Evolutionary conservation across 2,113 vertebrate species (phyloP).

Genomic region (Paedocypris sp.): DNA sequence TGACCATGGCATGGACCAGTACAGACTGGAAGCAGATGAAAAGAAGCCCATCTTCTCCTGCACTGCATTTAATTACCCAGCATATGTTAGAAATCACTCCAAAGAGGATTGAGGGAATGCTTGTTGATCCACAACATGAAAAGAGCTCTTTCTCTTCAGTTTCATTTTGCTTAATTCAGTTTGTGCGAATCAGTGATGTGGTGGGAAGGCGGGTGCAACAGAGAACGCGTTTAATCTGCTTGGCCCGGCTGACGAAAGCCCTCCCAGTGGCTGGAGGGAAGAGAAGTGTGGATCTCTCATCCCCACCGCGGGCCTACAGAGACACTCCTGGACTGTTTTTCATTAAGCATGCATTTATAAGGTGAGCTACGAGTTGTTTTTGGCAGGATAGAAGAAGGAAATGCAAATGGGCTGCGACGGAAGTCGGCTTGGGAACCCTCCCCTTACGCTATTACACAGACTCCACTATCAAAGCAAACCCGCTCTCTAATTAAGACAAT

Average conservation of each 20-base stretch:
- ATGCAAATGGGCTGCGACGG: constrained; percentile 22
- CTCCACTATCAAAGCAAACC: constrained; percentile 24
- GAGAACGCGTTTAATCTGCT: constrained; percentile 18
- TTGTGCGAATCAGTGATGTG: constrained; percentile 25
- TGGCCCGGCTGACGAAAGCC: constrained; percentile 15
- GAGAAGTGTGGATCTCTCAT: constrained; percentile 10
- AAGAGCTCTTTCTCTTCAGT: constrained; percentile 11
- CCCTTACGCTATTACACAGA: background rate
- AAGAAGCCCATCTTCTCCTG: constrained; percentile 10
- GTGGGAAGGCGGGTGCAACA: background rate
- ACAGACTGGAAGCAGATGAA: constrained; percentile 24
- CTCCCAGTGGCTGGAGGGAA: constrained; percentile 1
- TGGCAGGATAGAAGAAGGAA: constrained; percentile 19
- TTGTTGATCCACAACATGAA: constrained; percentile 21
- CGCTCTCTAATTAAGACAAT: constrained; percentile 22
- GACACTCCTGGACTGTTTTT: constrained; percentile 9
- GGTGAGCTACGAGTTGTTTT: constrained; percentile 23
- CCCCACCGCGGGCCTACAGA: background rate
- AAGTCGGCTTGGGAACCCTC: background rate
- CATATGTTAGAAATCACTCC: constrained; percentile 34
- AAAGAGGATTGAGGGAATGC: constrained; percentile 22
- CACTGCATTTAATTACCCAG: constrained; percentile 36
- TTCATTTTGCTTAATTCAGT: constrained; percentile 27
- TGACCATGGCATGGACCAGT: constrained; percentile 15
- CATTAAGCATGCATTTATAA: background rate